Evolutionary conservation across 2,797 vertebrate genomes (phyloP), one percentile per base, ranked within the genome.

Genomic region (Sebastes trivittatus): DNA sequence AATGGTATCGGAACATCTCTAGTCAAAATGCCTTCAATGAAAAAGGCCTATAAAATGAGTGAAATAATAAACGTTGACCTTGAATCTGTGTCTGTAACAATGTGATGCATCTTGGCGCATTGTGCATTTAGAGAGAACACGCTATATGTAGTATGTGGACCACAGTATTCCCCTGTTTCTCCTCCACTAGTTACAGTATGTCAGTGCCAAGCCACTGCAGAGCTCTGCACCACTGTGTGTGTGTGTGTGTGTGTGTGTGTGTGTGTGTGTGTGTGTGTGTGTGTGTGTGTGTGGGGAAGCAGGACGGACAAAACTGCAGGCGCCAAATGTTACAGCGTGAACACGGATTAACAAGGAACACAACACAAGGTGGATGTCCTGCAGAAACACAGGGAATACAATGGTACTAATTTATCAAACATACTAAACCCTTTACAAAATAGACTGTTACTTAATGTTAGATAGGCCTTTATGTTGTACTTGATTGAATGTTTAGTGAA

Each of bases 161-260:
- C 42, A 78, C 8, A 55, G 30, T 49, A 71, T 75, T 66, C 46
- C 72, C 70, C 63, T 1, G 58, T 58, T 78, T 86, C 72, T 73
- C 49, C 70, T 64, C 38, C 18, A 66, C n/a, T 38, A 62, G 62
- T 68, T 72, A 66, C 42, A 74, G 70, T 84, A 23, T 78, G 83
- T 75, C 84, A 71, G 71, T 23, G 56, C 84, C 87, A 78, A 86
- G 86, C 87, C 87, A 89, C 90, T 86, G 89, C 91, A 88, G 87
- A 89, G 85, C 88, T 90, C 87, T 93, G 92, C 89, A 87, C 55
- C 76, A 87, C 64, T n/a, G 71, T 18, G 75, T 67, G 36, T 38
- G 32, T 9, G 32, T 32, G 32, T 34, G 34, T 7, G 29, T 30
- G 29, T 30, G 29, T 7, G 29, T 29, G 29, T 29, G 29, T 7